Percentiles rank a stretch among this genome's conserved stretches.
Conservation (phyloP, 2,113 vertebrate genomes). For the Hucho hucho region DNA sequence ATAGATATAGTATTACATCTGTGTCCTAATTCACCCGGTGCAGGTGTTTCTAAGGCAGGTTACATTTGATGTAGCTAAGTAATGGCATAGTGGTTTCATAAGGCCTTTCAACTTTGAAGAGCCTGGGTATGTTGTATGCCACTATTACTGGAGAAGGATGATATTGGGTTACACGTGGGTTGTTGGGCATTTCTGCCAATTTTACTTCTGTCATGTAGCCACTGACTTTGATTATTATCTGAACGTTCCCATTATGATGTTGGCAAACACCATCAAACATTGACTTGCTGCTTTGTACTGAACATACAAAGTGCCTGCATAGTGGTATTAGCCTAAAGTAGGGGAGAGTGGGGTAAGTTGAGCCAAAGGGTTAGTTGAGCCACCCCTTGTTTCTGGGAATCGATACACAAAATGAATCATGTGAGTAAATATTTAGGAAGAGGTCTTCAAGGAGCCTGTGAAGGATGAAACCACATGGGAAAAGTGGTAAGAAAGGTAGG, state of each 20-base stretch:
- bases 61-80: constrained; percentile 32
- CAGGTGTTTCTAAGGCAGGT: constrained; percentile 25
- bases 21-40: constrained; percentile 26
- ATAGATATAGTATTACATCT: constrained; percentile 11
- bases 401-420: no score
- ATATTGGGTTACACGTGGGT: constrained; percentile 35
- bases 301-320: constrained; percentile 15
- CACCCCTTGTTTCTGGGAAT: no score
- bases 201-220: constrained; percentile 18
- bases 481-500: no score
- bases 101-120: constrained; percentile 20
- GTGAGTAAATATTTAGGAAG: no score
- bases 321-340: not conserved
- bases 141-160: constrained; percentile 11
- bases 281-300: constrained; percentile 29
- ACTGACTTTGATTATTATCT: constrained; percentile 33
- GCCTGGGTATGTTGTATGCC: constrained; percentile 3
- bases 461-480: no score
- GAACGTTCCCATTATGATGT: constrained; percentile 13
- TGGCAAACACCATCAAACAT: constrained; percentile 10
- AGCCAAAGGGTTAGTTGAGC: no score
- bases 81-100: not conserved
- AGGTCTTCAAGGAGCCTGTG: no score
- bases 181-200: constrained; percentile 19
- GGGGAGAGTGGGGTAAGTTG: no score